A percentile compares a stretch with the other conserved stretches of the same genome.
These are phyloP conservation scores for Pseudoips prasinana DNA, from an alignment of 2,888 invertebrate species.

Conservation along the genomic window DNA sequence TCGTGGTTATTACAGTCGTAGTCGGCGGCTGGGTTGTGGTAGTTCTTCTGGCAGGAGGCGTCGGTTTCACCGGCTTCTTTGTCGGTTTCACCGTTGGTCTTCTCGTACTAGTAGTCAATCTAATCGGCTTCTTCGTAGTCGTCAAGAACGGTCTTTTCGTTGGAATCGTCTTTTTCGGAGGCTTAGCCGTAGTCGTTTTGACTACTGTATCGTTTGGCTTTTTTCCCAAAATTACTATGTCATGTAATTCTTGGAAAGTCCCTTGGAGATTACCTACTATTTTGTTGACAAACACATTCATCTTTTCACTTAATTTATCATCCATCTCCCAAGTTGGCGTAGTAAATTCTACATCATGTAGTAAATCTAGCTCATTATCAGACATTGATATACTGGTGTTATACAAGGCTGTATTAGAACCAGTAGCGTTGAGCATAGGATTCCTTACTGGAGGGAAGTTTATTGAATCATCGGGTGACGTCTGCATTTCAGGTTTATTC, in stretches of 20 bases:
- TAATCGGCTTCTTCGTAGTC: slow-evolving; percentile 64
- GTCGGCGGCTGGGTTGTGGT: slow-evolving; percentile 49
- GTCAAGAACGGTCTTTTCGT: slow-evolving; percentile 70
- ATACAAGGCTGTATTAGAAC: slow-evolving; percentile 70
- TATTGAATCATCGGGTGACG: slow-evolving; percentile 86
- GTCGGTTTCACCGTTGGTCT: slow-evolving; percentile 68
- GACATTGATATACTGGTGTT: slow-evolving; percentile 78
- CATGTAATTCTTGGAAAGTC: slow-evolving; percentile 90
- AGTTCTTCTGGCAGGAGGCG: slow-evolving; percentile 40
- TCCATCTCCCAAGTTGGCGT: slow-evolving; percentile 90
- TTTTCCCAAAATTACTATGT: slow-evolving; percentile 84
- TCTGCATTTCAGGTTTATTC: slow-evolving; percentile 80
- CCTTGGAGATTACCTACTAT: slow-evolving; percentile 92
- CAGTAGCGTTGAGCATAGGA: slow-evolving; percentile 89
- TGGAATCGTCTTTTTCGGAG: slow-evolving; percentile 61
- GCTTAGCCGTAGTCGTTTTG: slow-evolving; percentile 64
- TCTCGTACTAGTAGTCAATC: slow-evolving; percentile 60
- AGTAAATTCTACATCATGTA: slow-evolving; percentile 85
- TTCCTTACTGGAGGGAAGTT: slow-evolving; percentile 94
- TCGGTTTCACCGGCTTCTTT: slow-evolving; percentile 61
- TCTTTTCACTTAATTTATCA: slow-evolving; percentile 88
- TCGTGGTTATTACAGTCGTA: slow-evolving; percentile 38
- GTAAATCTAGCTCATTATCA: slow-evolving; percentile 73
- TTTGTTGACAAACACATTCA: slow-evolving; percentile 91
- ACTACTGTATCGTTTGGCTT: slow-evolving; percentile 62